Percentiles rank a stretch among this genome's conserved stretches.
Evolutionary conservation across 1,140 invertebrate species (phyloP).

Genomic region (Temnothorax longispinosus): DNA sequence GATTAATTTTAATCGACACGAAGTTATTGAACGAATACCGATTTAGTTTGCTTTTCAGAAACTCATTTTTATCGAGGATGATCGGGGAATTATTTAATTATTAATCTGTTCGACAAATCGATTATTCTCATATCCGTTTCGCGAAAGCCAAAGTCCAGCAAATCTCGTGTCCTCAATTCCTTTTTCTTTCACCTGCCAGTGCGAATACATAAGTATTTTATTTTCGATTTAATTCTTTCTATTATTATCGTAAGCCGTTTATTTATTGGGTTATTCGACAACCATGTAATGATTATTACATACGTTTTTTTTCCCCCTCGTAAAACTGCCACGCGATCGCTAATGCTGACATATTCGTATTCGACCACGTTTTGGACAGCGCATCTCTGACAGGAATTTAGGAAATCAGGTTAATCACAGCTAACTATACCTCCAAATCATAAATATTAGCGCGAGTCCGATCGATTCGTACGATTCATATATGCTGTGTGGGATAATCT

Average conservation of each 20-base stretch:
- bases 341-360: background rate
- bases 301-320: background rate
- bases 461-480: constrained; percentile 4
- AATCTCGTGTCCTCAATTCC: background rate
- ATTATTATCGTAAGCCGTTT: background rate
- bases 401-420: constrained; percentile 18
- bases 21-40: background rate
- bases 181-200: background rate
- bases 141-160: background rate
- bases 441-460: constrained; percentile 48
- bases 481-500: background rate
- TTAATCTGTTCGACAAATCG: background rate
- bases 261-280: background rate
- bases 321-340: background rate
- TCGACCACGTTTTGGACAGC: background rate
- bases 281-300: background rate
- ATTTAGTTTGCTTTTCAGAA: background rate
- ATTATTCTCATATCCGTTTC: background rate
- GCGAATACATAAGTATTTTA: background rate
- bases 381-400: constrained; percentile 29
- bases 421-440: constrained; percentile 14
- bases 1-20: background rate
- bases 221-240: background rate
- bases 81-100: background rate
- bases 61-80: background rate